phyloP scores from a whole-genome alignment of 2,888 invertebrate genomes.

The Lepidocyrtinus sp. region DNA sequence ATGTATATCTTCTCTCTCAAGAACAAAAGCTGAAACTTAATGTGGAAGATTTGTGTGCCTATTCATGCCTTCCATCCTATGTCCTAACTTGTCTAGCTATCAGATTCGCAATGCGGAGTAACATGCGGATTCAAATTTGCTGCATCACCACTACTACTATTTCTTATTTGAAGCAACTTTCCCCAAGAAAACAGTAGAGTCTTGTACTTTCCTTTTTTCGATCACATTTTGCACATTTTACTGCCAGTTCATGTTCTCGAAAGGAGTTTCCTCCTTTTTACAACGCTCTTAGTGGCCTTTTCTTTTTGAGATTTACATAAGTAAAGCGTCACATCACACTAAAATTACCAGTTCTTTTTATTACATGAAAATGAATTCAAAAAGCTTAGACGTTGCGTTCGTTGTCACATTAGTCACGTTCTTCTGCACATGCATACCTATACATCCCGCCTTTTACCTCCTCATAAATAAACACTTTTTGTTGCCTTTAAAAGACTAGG shows the following conservation, averaged over 20 bases:
- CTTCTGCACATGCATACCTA: conserved; percentile 12
- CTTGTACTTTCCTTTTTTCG: too few relatives aligned
- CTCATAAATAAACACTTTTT: neutral
- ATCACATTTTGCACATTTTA: too few relatives aligned
- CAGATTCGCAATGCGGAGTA: neutral
- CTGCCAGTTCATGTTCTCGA: too few relatives aligned
- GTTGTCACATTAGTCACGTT: conserved; percentile 49
- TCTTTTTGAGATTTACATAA: neutral
- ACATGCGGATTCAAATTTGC: neutral
- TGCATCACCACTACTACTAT: neutral
- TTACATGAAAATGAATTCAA: too few relatives aligned
- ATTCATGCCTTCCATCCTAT: too few relatives aligned
- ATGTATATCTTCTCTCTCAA: too few relatives aligned
- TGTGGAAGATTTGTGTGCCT: too few relatives aligned
- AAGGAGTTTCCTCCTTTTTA: too few relatives aligned
- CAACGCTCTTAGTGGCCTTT: neutral
- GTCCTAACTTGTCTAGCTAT: too few relatives aligned
- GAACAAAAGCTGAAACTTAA: too few relatives aligned
- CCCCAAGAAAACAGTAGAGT: too few relatives aligned
- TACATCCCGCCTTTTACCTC: neutral
- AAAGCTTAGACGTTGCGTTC: conserved; percentile 23
- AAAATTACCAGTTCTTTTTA: neutral
- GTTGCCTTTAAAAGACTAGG: neutral
- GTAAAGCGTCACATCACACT: neutral
- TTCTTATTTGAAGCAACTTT: too few relatives aligned